Base-by-base conservation (phyloP, 2,888 invertebrate genomes). In the Plebejus anna region DNA sequence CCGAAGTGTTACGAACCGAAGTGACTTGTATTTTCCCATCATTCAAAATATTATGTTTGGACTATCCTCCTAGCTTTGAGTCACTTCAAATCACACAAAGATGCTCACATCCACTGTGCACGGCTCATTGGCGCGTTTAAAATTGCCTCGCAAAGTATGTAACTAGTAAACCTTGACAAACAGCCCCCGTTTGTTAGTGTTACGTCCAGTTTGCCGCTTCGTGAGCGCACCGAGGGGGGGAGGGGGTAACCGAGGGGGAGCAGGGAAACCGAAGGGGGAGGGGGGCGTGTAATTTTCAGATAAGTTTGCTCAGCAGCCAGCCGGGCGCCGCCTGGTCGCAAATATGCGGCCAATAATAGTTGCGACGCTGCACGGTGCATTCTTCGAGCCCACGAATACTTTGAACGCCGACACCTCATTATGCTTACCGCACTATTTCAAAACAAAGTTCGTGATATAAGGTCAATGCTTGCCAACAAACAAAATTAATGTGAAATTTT, bases 251-350 rank as follows among this genome's bases (percentile, higher is more conserved):
- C 61, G 28, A 78, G 75, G 80, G 79, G 70, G 9, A 42, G 42
- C 75, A 77, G 79, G 79, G 77, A 0, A 9, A 28, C 61, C 70
- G 77, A 77, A 79, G 75, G 76, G 77, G 79, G 75, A 78, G 76
- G 82, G 9, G 80, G 76, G 85, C 87, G 88, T 89, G 89, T 92
- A 90, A 92, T 92, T 92, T 92, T 88, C 91, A 91, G 91, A 93
- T 92, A 92, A 92, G 92, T 92, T 92, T 92, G 90, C 89, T 90
- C 87, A 90, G 90, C 84, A 87, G 86, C 87, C 86, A 87, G 87
- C 84, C 81, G 82, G 83, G 83, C 83, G 84, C 81, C 83, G 83
- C 82, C 82, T 80, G 79, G 84, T 86, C 87, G 85, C 89, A 91
- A 91, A 90, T 90, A 90, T 90, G 89, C 86, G 86, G 86, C 85